Percentiles rank a stretch among this genome's conserved stretches.
Evolutionary conservation across 2,797 vertebrate genomes (phyloP).

Genomic region (Sitta carolinensis): DNA sequence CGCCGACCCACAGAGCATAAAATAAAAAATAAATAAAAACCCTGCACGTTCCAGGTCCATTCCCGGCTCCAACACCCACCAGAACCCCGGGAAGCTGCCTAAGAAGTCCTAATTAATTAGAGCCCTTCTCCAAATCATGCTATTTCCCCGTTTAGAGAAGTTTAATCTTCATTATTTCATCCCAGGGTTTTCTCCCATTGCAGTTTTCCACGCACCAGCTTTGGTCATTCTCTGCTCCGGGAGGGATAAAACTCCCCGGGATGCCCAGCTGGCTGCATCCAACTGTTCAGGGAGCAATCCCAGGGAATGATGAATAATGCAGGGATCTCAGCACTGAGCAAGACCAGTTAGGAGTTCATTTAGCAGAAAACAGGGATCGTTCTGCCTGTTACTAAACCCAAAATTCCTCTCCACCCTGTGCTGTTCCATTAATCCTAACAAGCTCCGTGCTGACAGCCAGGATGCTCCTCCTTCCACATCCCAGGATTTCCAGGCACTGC

Average conservation of each 20-base stretch:
- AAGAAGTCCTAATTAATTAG: not conserved
- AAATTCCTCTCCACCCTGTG: not conserved
- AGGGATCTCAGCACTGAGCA: not conserved
- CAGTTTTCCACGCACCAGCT: not conserved
- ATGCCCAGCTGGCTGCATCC: not conserved
- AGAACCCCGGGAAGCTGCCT: not conserved
- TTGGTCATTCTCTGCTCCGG: accelerated
- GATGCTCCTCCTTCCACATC: not conserved
- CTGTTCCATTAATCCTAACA: accelerated
- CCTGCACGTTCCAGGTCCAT: not conserved
- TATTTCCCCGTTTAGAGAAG: accelerated
- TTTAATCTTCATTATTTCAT: not conserved
- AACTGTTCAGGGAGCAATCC: not conserved
- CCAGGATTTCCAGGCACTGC: not conserved
- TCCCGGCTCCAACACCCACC: not conserved
- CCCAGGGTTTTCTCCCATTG: accelerated
- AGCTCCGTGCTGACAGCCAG: not conserved
- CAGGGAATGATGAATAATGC: not conserved
- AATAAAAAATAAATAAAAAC: too few relatives aligned
- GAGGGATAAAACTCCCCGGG: not conserved
- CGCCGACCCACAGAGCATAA: accelerated
- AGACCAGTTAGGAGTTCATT: not conserved
- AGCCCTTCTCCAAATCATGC: not conserved
- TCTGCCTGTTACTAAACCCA: not conserved
- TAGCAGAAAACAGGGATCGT: not conserved